These are phyloP conservation scores for Dasysyrphus tricinctus DNA, from an alignment of 2,888 invertebrate species.

Conservation along the genomic window DNA sequence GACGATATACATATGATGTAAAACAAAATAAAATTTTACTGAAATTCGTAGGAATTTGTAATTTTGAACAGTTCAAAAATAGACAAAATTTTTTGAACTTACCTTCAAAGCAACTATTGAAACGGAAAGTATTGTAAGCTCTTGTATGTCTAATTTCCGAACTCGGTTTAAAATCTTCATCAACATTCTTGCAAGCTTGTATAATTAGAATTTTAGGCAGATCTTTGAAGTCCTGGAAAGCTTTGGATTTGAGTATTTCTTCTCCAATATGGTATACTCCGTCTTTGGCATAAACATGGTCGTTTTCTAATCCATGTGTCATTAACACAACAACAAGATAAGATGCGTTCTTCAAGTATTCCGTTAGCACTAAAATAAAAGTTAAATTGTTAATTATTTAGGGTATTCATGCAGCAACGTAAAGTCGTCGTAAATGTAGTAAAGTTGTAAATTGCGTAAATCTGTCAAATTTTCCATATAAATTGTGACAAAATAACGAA, in stretches of 20 bases:
- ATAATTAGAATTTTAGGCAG: slow-evolving; percentile 43
- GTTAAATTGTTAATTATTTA: no score
- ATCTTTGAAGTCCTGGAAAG: slow-evolving; percentile 2
- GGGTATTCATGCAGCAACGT: no score
- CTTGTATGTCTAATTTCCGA: background rate
- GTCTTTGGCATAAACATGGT: slow-evolving; percentile 9
- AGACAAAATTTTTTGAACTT: background rate
- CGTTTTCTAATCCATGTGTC: slow-evolving; percentile 35
- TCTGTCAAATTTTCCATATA: no score
- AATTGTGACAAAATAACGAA: no score
- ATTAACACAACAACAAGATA: slow-evolving; percentile 44
- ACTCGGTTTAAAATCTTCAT: slow-evolving; percentile 1
- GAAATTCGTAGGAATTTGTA: no score
- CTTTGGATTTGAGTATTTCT: slow-evolving; percentile 30
- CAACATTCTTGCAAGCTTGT: slow-evolving; percentile 33
- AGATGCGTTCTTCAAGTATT: background rate
- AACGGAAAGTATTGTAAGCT: slow-evolving; percentile 29
- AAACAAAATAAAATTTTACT: no score
- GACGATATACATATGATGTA: no score
- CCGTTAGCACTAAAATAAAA: background rate
- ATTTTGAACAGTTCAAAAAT: no score
- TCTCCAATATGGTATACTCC: slow-evolving; percentile 20
- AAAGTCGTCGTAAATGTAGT: no score
- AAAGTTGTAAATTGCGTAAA: no score
- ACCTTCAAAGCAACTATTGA: slow-evolving; percentile 40